A percentile compares a stretch with the other conserved stretches of the same genome.
phyloP scores from a whole-genome alignment of 2,113 vertebrate species.

The Paedocypris sp. region DNA sequence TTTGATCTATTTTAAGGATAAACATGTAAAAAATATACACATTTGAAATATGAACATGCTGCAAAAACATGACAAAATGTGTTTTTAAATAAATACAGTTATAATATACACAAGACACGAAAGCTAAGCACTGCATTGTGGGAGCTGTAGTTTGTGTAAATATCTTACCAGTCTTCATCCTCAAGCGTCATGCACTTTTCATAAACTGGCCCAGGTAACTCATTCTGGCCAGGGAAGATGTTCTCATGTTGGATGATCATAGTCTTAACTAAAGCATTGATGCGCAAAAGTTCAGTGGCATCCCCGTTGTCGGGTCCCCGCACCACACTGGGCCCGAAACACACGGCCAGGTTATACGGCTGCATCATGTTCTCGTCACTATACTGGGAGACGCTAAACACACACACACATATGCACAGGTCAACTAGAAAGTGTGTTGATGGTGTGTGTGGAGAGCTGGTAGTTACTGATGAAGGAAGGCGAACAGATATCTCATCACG shows the following conservation, averaged over 20 bases:
- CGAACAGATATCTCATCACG: slow-evolving; percentile 81
- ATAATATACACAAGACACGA: too few species aligned
- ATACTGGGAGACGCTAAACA: slow-evolving; percentile 68
- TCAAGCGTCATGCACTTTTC: slow-evolving; percentile 71
- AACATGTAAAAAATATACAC: too few species aligned
- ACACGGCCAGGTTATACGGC: slow-evolving; percentile 77
- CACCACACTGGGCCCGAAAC: slow-evolving; percentile 74
- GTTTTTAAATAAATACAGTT: too few species aligned
- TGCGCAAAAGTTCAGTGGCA: slow-evolving; percentile 64
- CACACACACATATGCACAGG: not conserved
- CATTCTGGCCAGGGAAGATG: slow-evolving; percentile 61
- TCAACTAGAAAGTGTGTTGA: not conserved
- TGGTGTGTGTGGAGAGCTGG: not conserved
- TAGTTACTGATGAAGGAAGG: slow-evolving; percentile 84
- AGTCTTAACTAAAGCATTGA: slow-evolving; percentile 72
- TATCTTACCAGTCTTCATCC: slow-evolving; percentile 52
- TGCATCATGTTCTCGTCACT: slow-evolving; percentile 87
- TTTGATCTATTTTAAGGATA: too few species aligned
- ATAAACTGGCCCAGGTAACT: slow-evolving; percentile 59
- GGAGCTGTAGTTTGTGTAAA: not conserved
- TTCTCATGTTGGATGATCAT: slow-evolving; percentile 67
- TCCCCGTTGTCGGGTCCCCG: slow-evolving; percentile 58
- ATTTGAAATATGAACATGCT: too few species aligned
- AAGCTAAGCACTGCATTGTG: too few species aligned
- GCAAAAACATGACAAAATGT: too few species aligned